Base-by-base conservation (phyloP, 2,113 vertebrate genomes). In the Callorhinus ursinus region DNA sequence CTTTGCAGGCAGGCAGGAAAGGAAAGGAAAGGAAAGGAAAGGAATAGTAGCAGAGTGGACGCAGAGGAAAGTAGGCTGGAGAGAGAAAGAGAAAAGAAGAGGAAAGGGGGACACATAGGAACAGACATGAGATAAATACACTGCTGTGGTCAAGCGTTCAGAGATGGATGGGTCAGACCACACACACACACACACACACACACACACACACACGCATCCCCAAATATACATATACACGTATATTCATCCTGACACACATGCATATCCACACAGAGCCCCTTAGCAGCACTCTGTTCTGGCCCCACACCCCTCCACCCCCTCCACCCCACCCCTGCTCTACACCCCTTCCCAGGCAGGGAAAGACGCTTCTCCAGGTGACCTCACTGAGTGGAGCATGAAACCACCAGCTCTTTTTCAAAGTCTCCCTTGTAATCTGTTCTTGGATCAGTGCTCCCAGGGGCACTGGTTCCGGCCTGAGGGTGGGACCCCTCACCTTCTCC, bases 401-500 rank as follows among this genome's bases (percentile, higher is more conserved):
- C 5, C 13, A 5, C 49, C 53, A 24, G 93, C 80, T 92, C 86
- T 71, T 53, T 95, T 65, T 85, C 94, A 89, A 94, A 93, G 90
- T 33, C 31, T 67, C 63, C 63, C 67, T 69, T 88, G 89, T 86
- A 85, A 92, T 92, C 79, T 95, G 80, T 82, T 46, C 96, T 65
- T 0, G 2, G 93, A 65, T 93, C 87, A 46, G 57, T 14, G 84
- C 72, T 88, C 67, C 11, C 67, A 53, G 53, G 51, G 76, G 63
- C 1, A 0, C 72, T 53, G 90, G 88, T 74, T 39, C 19, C 16
- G 46, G 72, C 65, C 77, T 1, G 22, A 92, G 95, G 83, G 61
- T 65, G 15, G 55, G 63, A 93, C 93, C 87, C 77, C 83, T 96
- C 49, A 53, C 83, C 89, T 95, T 94, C 96, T 90, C 91, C 79